A percentile compares a stretch with the other conserved stretches of the same genome.
Conservation (phyloP, 2,113 vertebrate species). For the Gadus chalcogrammus region DNA sequence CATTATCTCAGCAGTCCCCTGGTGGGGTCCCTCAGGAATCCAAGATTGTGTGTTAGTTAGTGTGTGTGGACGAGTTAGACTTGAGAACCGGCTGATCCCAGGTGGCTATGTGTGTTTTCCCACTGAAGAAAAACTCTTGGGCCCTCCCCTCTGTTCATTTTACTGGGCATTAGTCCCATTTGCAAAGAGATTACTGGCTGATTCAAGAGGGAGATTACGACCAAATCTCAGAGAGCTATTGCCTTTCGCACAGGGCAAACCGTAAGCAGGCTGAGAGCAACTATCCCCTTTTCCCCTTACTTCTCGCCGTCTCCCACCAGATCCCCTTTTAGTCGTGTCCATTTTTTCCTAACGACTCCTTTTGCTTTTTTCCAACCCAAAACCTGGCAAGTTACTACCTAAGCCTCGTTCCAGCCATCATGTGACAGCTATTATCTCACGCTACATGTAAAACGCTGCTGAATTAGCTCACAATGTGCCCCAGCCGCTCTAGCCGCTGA, state of each 20-base stretch:
- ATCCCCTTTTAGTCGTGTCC: conserved; percentile 5
- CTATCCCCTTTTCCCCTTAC: conserved; percentile 35
- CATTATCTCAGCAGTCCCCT: conserved; percentile 30
- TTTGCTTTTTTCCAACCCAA: neutral
- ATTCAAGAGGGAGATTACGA: conserved; percentile 30
- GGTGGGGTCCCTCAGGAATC: conserved; percentile 31
- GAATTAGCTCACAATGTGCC: conserved; percentile 46
- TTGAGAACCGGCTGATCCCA: conserved; percentile 37
- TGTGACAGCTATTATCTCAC: conserved; percentile 25
- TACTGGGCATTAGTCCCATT: conserved; percentile 39
- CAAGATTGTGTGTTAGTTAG: conserved; percentile 48
- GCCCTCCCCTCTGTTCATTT: conserved; percentile 32
- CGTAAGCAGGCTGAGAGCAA: conserved; percentile 23
- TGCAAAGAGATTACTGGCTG: conserved; percentile 44
- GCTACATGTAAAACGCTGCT: conserved; percentile 27
- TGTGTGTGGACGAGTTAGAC: conserved; percentile 43
- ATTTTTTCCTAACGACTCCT: conserved; percentile 10
- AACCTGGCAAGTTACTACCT: neutral
- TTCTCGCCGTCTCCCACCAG: conserved; percentile 15
- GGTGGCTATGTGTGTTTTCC: conserved; percentile 55
- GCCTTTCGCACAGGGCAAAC: conserved; percentile 34
- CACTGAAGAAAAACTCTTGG: conserved; percentile 18
- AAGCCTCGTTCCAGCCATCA: conserved; percentile 45
- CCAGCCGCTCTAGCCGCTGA: conserved; percentile 36
- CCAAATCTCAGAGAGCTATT: conserved; percentile 29